These are phyloP conservation scores for Chaenodraco wilsoni DNA, from an alignment of 2,797 vertebrate species.

Conservation along the genomic window DNA sequence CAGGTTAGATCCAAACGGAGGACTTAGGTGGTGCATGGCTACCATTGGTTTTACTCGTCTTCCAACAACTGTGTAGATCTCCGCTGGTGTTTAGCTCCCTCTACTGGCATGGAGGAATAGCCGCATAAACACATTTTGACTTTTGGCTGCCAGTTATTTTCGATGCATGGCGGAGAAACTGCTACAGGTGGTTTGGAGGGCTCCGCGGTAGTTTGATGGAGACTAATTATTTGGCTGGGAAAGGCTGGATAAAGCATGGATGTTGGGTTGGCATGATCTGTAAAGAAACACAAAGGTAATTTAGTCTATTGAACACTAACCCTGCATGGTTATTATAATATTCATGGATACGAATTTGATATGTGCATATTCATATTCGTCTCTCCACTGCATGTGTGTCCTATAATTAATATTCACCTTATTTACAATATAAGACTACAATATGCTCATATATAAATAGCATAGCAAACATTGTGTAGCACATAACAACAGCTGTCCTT, in stretches of 20 bases:
- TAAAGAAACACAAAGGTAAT: neutral
- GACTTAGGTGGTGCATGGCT: neutral
- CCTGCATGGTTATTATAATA: neutral
- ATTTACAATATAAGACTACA: neutral
- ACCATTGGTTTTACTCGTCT: conserved; percentile 14
- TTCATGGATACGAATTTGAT: neutral
- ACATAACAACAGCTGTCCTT: neutral
- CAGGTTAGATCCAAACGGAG: conserved; percentile 28
- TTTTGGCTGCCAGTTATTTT: conserved; percentile 29
- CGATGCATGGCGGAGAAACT: conserved; percentile 14
- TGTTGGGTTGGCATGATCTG: conserved; percentile 66
- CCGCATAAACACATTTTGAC: conserved; percentile 22
- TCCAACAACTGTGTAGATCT: conserved; percentile 7
- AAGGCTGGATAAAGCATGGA: conserved; percentile 22
- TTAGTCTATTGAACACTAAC: conserved; percentile 1
- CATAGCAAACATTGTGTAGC: neutral
- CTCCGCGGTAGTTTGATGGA: conserved; percentile 13
- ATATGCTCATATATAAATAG: neutral
- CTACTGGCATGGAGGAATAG: conserved; percentile 30
- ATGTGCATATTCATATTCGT: neutral
- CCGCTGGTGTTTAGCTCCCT: conserved; percentile 10
- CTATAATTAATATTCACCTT: neutral
- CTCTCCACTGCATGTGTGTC: neutral
- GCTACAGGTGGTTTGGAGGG: conserved; percentile 27
- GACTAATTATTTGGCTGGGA: conserved; percentile 52